phyloP scores from a whole-genome alignment of 2,797 vertebrate genomes.

The Prionace glauca region DNA sequence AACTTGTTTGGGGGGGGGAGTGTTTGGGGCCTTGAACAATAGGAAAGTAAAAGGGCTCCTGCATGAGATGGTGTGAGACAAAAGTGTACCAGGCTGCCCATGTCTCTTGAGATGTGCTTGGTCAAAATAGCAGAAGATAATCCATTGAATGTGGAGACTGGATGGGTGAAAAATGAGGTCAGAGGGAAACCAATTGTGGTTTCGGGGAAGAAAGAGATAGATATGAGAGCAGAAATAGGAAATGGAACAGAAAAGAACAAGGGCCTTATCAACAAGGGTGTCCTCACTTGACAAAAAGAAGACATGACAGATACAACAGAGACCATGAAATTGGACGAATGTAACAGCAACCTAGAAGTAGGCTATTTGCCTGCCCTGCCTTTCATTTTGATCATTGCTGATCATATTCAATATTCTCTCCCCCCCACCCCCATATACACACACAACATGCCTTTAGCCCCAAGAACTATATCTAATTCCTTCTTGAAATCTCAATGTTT shows the following conservation, averaged over 20 bases:
- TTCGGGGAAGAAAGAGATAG: neutral
- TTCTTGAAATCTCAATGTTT: too few relatives aligned
- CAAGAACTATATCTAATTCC: too few relatives aligned
- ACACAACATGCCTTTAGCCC: too few relatives aligned
- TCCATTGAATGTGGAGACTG: neutral
- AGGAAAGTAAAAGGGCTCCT: neutral
- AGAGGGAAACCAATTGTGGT: neutral
- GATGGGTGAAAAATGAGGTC: neutral
- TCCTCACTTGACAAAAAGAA: neutral
- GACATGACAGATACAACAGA: neutral
- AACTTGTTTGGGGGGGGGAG: neutral
- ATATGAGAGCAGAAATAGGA: neutral
- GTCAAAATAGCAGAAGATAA: neutral
- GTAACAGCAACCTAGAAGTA: neutral
- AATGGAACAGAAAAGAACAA: neutral
- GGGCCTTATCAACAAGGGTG: neutral
- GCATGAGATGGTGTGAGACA: neutral
- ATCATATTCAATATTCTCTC: too few relatives aligned
- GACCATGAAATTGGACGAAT: neutral
- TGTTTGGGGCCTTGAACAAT: neutral
- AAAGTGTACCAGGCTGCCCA: neutral
- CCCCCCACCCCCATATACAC: too few relatives aligned
- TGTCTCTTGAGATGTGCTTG: neutral
- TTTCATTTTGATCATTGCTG: too few relatives aligned
- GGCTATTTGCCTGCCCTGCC: too few relatives aligned